These are phyloP conservation scores for Battus philenor DNA, from an alignment of 1,140 invertebrate genomes.

Conservation along the genomic window DNA sequence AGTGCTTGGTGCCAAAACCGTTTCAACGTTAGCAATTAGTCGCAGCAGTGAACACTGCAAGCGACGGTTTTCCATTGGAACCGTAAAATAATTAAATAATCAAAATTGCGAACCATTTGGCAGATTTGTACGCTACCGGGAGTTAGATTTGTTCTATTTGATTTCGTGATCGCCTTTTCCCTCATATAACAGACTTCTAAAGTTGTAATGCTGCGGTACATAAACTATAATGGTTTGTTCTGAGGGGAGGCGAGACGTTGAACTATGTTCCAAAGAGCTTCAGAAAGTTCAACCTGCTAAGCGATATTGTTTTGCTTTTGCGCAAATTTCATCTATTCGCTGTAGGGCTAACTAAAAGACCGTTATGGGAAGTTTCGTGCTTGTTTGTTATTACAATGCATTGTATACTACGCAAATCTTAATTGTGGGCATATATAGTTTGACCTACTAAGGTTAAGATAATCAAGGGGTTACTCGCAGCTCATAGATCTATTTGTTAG, in stretches of 20 bases:
- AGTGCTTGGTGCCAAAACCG: conserved; percentile 11
- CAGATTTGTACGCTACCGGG: conserved; percentile 3
- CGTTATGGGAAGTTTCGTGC: conserved; percentile 9
- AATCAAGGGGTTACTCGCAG: too few species aligned
- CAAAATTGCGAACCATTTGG: conserved; percentile 7
- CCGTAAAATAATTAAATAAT: conserved; percentile 16
- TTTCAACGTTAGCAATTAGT: conserved; percentile 16
- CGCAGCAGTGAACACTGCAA: conserved; percentile 15
- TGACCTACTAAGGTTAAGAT: too few species aligned
- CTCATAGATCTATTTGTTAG: too few species aligned
- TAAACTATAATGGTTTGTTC: conserved; percentile 1
- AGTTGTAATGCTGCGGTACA: background rate
- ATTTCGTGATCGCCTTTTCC: conserved; percentile 6
- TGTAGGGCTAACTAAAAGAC: conserved; percentile 10
- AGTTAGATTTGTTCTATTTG: conserved; percentile 16
- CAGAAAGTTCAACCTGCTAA: conserved; percentile 12
- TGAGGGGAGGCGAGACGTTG: conserved; percentile 2
- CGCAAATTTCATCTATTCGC: conserved; percentile 11
- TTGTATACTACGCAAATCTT: conserved; percentile 6
- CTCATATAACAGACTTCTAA: conserved; percentile 1
- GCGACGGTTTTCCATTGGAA: conserved; percentile 11
- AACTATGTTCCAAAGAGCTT: conserved; percentile 11
- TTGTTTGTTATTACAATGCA: conserved; percentile 14
- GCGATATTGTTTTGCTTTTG: conserved; percentile 10
- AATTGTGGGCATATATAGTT: background rate